phyloP scores from a whole-genome alignment of 2,888 invertebrate genomes.

The Steinernema hermaphroditum region DNA sequence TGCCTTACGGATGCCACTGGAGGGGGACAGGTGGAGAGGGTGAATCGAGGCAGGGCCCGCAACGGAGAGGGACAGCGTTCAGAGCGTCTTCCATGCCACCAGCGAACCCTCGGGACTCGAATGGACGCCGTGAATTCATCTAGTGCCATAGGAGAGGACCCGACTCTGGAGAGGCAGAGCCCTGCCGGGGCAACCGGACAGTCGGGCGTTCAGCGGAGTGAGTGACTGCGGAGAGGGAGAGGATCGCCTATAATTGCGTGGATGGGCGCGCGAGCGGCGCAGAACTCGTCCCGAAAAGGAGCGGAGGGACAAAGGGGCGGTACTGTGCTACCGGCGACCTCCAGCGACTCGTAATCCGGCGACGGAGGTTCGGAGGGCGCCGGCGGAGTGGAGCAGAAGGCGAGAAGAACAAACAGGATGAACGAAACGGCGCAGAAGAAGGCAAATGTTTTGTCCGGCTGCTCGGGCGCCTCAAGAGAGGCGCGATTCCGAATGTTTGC shows the following conservation, averaged over 20 bases:
- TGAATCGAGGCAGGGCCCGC: neutral
- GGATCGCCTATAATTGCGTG: constrained; percentile 3
- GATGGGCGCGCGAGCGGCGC: neutral
- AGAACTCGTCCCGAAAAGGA: constrained; percentile 15
- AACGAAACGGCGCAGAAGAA: neutral
- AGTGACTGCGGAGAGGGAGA: constrained; percentile 25
- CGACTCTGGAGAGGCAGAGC: neutral
- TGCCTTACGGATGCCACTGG: too few relatives aligned
- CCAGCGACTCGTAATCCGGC: neutral
- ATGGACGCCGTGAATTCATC: constrained; percentile 26
- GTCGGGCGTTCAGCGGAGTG: neutral
- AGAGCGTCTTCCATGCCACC: constrained; percentile 25
- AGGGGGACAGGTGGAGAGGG: too few relatives aligned
- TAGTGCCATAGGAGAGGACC: constrained; percentile 28
- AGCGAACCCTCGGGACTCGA: constrained; percentile 19
- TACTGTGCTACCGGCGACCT: neutral
- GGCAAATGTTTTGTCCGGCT: constrained; percentile 15
- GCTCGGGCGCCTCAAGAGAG: neutral
- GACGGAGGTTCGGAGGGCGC: neutral
- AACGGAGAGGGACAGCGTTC: neutral
- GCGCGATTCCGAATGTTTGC: constrained; percentile 23
- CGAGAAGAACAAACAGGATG: constrained; percentile 27
- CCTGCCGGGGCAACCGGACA: constrained; percentile 17
- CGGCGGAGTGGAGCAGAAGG: neutral
- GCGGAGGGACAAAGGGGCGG: neutral